Evolutionary conservation across 1,140 invertebrate genomes (phyloP).

Genomic region (Contarinia nasturtii): DNA sequence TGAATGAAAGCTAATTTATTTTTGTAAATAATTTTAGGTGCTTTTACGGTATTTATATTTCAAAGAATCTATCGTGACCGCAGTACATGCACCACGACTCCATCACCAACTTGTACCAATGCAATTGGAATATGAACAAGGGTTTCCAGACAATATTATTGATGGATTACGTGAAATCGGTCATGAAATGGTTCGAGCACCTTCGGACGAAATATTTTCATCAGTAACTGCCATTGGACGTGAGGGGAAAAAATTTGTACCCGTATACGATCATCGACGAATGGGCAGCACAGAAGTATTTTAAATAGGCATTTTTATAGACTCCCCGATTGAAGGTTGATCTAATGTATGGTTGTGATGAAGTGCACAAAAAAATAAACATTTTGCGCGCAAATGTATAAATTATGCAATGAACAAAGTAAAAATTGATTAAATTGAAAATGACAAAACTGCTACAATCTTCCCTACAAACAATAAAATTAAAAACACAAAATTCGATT

Average conservation of each 20-base stretch:
- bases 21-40: slow-evolving; percentile 29
- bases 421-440: no score
- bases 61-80: slow-evolving; percentile 49
- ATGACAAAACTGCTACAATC: no score
- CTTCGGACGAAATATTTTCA: slow-evolving; percentile 24
- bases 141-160: slow-evolving; percentile 12
- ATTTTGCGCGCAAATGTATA: no score
- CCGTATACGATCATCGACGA: slow-evolving; percentile 19
- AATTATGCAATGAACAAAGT: no score
- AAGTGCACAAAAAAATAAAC: no score
- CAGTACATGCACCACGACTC: slow-evolving; percentile 61
- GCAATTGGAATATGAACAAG: slow-evolving; percentile 57
- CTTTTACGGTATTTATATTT: slow-evolving; percentile 57
- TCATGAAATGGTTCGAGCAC: slow-evolving; percentile 19
- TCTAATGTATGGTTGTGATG: no score
- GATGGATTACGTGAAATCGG: slow-evolving; percentile 10
- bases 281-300: slow-evolving; percentile 17
- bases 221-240: slow-evolving; percentile 19
- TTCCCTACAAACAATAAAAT: no score
- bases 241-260: slow-evolving; percentile 14
- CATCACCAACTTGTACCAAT: slow-evolving; percentile 77
- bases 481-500: no score
- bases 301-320: not conserved
- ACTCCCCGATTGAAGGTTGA: no score
- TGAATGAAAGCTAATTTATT: not conserved